phyloP scores from a whole-genome alignment of 2,113 vertebrate species.

The Orthonyx spaldingii region DNA sequence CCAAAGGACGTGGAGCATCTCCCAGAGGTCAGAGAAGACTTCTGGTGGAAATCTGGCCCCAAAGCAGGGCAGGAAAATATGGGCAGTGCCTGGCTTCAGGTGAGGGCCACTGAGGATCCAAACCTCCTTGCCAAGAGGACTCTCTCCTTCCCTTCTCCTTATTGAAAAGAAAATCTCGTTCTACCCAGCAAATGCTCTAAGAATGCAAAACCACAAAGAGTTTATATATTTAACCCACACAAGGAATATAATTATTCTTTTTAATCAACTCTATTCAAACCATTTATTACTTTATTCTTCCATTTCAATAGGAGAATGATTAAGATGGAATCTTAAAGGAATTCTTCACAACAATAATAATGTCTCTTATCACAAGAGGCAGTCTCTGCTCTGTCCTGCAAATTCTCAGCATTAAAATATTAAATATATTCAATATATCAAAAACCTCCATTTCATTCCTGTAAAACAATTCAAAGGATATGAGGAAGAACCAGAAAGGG shows the following conservation, averaged over 20 bases:
- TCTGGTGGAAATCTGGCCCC: background rate
- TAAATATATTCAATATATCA: constrained; percentile 58
- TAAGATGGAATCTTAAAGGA: constrained; percentile 73
- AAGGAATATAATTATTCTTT: constrained; percentile 71
- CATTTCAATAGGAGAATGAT: constrained; percentile 69
- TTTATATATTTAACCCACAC: constrained; percentile 65
- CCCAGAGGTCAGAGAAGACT: background rate
- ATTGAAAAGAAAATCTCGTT: background rate
- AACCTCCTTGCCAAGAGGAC: background rate
- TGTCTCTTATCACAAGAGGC: constrained; percentile 62
- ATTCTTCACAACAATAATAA: constrained; percentile 70
- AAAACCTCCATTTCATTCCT: constrained; percentile 39
- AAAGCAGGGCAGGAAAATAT: background rate
- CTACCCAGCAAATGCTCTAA: constrained; percentile 4
- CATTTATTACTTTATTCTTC: constrained; percentile 73
- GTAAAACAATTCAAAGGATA: constrained; percentile 41
- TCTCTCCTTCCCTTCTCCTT: background rate
- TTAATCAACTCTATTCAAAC: constrained; percentile 74
- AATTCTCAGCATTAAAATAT: constrained; percentile 62
- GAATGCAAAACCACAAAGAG: constrained; percentile 47
- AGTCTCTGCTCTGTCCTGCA: constrained; percentile 63
- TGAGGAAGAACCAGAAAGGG: constrained; percentile 23
- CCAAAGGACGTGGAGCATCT: background rate
- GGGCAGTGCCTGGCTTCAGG: background rate
- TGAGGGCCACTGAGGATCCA: background rate